phyloP scores from a whole-genome alignment of 2,113 vertebrate species.

The Polyodon spathula region DNA sequence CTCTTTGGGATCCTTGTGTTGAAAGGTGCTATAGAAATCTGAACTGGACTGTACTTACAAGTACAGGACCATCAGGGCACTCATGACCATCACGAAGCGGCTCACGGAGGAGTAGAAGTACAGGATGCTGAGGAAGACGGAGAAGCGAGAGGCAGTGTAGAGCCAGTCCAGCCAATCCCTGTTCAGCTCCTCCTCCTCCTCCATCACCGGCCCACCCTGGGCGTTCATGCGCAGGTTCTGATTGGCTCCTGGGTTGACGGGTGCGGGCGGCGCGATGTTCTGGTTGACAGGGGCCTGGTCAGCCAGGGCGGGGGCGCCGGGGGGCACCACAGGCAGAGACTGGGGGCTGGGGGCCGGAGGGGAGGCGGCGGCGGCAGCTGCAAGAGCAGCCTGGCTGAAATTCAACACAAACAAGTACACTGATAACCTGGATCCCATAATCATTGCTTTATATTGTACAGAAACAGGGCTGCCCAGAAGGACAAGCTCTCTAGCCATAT shows the following conservation, averaged over 20 bases:
- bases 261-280: conserved; percentile 63
- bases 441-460: too few species aligned
- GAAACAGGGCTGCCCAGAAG: too few species aligned
- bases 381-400: conserved; percentile 69
- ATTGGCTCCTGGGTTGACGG: conserved; percentile 73
- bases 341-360: conserved; percentile 46
- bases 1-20: too few species aligned
- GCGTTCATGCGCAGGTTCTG: conserved; percentile 89
- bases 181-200: conserved; percentile 82
- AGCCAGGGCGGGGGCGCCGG: conserved; percentile 57
- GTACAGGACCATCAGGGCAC: conserved; percentile 84
- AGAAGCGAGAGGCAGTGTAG: conserved; percentile 73
- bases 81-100: conserved; percentile 83
- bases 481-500: too few species aligned
- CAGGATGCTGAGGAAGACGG: conserved; percentile 83
- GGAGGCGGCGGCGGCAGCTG: conserved; percentile 55
- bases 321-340: conserved; percentile 51
- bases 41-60: conserved; percentile 64
- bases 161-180: conserved; percentile 93
- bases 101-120: conserved; percentile 95
- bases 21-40: too few species aligned
- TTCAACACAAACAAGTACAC: conserved; percentile 3
- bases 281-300: conserved; percentile 78
- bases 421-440: neutral
- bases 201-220: conserved; percentile 80